Percentiles rank a stretch among this genome's conserved stretches.
phyloP scores from a whole-genome alignment of 1,140 invertebrate species.

The Aphelenchoides avenae region DNA sequence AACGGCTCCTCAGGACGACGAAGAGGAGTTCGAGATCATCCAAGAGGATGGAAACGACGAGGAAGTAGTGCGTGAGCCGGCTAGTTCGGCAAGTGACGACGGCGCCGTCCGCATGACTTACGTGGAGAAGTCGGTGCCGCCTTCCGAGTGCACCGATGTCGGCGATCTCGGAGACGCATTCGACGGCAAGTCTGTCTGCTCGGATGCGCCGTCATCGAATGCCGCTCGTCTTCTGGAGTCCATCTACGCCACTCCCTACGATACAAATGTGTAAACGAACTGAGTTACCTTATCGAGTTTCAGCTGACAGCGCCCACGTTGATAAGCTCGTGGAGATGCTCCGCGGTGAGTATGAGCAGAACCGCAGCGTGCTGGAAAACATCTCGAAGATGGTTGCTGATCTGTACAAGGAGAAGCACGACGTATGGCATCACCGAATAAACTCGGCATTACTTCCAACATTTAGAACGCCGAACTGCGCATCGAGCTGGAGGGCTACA shows the following conservation, averaged over 20 bases:
- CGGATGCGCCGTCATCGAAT: constrained; percentile 2
- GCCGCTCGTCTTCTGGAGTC: background rate
- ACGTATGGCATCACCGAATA: background rate
- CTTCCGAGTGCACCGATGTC: constrained; percentile 3
- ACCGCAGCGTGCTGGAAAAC: constrained; percentile 1
- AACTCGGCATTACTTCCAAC: background rate
- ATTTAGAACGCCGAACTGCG: constrained; percentile 10
- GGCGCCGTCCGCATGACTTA: background rate
- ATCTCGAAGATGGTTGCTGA: constrained; percentile 1
- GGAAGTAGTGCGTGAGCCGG: background rate
- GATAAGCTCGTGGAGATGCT: constrained; percentile 7
- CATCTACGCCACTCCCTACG: background rate
- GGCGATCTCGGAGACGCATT: background rate
- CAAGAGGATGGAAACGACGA: background rate
- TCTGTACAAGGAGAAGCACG: constrained; percentile 2
- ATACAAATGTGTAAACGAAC: background rate
- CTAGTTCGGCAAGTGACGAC: background rate
- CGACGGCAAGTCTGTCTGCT: background rate
- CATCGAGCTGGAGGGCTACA: background rate
- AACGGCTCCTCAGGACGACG: too few species aligned
- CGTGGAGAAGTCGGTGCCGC: constrained; percentile 1
- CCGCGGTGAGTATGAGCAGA: background rate
- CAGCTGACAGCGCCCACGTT: constrained; percentile 1
- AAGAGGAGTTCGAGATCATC: constrained; percentile 4
- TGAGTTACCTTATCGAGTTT: background rate